Base-by-base conservation (phyloP, 2,888 invertebrate genomes). In the Trachelus troglodyta region DNA sequence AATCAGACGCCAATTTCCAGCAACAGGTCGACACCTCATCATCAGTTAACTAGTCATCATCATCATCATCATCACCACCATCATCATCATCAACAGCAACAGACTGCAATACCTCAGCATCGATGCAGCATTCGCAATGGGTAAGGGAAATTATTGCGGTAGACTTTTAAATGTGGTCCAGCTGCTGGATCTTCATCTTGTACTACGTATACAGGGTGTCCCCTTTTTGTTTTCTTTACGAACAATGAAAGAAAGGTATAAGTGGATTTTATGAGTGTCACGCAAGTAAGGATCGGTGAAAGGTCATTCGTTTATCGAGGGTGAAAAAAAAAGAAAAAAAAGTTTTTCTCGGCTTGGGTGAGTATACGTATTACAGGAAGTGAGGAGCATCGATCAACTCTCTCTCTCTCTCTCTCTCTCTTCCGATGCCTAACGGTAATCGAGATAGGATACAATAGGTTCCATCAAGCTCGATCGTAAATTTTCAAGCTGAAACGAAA, bases 61-160 rank as follows among this genome's bases (percentile, higher is more conserved):
- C 85, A 83, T 2, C 81, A 79, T 1, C 85, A 82, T 1, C 82
- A 83, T 0, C 82, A 84, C 30, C 81, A 82, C 12, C 85, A 83
- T 68, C 80, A 81, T 35, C 69, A 76, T 40, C 12, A 35, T 77
- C 81, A 74, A 79, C 81, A 77, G 34, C 85, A 82, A 40, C 88
- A 87, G 69, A 81, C 84, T 30, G 81, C 80, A 33, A 83, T 83
- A 34, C 80, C 84, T 33, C 85, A 84, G 75, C 88, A 82, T 80
- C 83, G 84, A 6, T 88, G 85, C 79, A 85, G 84, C 78, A 86
- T 85, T 79, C 87, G 88, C 6, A 84, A 88, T 69, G 89, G 88
- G 88, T 89, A 86, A 88, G 85, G 75, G n/a, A 12, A 34, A 2
- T 56, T 1, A 56, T 6, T 56, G 23, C 23, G 23, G 1, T 56